These are phyloP conservation scores for Phalacrocorax brasilianus DNA, from an alignment of 2,113 vertebrate species.

Conservation along the genomic window DNA sequence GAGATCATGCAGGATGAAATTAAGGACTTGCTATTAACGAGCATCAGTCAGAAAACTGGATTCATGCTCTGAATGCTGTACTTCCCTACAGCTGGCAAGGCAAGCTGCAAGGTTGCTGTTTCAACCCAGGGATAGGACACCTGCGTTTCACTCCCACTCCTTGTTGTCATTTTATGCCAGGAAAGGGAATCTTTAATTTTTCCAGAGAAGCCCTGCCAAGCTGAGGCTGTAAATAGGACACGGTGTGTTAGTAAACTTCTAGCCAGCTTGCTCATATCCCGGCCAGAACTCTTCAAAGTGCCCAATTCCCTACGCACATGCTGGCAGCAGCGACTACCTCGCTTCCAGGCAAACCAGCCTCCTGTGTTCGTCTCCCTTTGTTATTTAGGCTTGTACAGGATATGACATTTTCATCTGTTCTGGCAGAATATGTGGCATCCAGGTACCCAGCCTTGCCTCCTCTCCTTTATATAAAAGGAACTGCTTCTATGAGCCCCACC, in stretches of 20 bases:
- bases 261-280: not conserved
- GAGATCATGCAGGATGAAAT: not conserved
- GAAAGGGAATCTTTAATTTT: not conserved
- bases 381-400: not conserved
- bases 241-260: not conserved
- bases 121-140: not conserved
- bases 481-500: not conserved
- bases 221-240: not conserved
- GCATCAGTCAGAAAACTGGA: not conserved
- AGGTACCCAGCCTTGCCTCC: not conserved
- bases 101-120: not conserved
- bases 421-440: not conserved
- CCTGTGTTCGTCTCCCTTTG: not conserved
- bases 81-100: not conserved
- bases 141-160: constrained; percentile 11
- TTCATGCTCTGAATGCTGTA: not conserved
- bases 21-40: not conserved
- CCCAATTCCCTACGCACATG: fast-evolving
- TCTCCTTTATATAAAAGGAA: not conserved
- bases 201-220: not conserved
- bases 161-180: not conserved
- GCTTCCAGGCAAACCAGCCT: not conserved
- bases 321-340: not conserved
- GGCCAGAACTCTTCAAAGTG: not conserved
- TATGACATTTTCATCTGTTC: not conserved